Evolutionary conservation across 2,888 invertebrate genomes (phyloP).

Genomic region (Clitarchus hookeri): DNA sequence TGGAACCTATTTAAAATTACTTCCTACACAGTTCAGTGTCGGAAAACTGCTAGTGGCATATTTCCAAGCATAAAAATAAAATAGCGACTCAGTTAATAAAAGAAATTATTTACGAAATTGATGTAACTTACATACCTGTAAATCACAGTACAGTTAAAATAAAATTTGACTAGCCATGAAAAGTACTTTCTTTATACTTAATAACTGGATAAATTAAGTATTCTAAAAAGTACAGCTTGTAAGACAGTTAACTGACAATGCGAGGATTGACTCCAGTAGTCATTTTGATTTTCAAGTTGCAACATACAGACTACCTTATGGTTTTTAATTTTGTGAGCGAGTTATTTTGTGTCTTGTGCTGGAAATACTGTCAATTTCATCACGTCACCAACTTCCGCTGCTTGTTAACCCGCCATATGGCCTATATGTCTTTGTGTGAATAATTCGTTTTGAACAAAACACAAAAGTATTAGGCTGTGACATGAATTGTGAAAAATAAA

Average conservation of each 20-base stretch:
- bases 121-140: too few relatives aligned
- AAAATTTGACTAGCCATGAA: too few relatives aligned
- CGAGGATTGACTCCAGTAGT: not conserved
- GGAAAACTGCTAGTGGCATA: too few relatives aligned
- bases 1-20: too few relatives aligned
- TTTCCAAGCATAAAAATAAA: too few relatives aligned
- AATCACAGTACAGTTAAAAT: too few relatives aligned
- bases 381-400: not conserved
- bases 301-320: slow-evolving; percentile 10
- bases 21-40: too few relatives aligned
- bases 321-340: not conserved
- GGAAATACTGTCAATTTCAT: slow-evolving; percentile 4
- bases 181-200: too few relatives aligned
- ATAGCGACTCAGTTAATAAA: too few relatives aligned
- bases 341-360: slow-evolving; percentile 21
- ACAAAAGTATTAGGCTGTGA: slow-evolving; percentile 38
- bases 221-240: too few relatives aligned
- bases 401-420: not conserved
- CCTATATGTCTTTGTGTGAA: slow-evolving; percentile 19
- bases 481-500: slow-evolving; percentile 32
- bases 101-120: too few relatives aligned
- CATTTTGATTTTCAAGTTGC: not conserved
- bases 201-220: too few relatives aligned
- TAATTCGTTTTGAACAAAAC: slow-evolving; percentile 12
- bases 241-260: not conserved